These are phyloP conservation scores for Orchesellides sinensis DNA, from an alignment of 2,888 invertebrate genomes.

Conservation along the genomic window DNA sequence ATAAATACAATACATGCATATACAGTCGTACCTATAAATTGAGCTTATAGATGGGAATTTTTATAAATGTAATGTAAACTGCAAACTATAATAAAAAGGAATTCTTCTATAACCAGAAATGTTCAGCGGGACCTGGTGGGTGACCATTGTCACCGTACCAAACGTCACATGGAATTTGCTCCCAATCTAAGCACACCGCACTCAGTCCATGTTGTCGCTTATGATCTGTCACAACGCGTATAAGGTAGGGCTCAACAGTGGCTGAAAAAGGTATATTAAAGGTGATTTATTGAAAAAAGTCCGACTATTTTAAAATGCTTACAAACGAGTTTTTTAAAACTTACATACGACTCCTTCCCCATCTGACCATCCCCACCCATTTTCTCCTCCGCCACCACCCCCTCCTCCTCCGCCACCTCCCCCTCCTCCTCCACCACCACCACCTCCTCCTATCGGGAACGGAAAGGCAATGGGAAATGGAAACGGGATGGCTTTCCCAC, in stretches of 20 bases:
- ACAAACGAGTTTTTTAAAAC: conserved; percentile 16
- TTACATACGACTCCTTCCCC: conserved; percentile 27
- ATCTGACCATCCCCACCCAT: conserved; percentile 55
- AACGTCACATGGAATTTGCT: conserved; percentile 72
- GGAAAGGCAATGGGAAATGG: conserved; percentile 71
- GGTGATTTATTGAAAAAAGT: not conserved
- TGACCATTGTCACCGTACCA: conserved; percentile 50
- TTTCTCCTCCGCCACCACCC: conserved; percentile 43
- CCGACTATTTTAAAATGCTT: not conserved
- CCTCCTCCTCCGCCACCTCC: conserved; percentile 22
- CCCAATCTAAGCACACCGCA: conserved; percentile 72
- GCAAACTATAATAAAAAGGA: too few relatives aligned
- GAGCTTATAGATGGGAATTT: too few relatives aligned
- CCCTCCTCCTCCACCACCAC: conserved; percentile 47
- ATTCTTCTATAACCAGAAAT: not conserved
- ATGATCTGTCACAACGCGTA: conserved; percentile 70
- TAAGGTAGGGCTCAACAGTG: conserved; percentile 71
- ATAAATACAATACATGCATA: too few relatives aligned
- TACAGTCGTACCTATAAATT: too few relatives aligned
- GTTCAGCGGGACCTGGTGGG: not conserved
- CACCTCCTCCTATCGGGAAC: conserved; percentile 72
- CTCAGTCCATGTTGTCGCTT: conserved; percentile 69
- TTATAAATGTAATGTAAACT: too few relatives aligned
- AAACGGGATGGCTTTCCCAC: conserved; percentile 64
- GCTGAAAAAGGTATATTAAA: conserved; percentile 44